A percentile compares a stretch with the other conserved stretches of the same genome.
These are phyloP conservation scores for Avahi laniger DNA, from an alignment of 2,797 vertebrate genomes.

Conservation along the genomic window DNA sequence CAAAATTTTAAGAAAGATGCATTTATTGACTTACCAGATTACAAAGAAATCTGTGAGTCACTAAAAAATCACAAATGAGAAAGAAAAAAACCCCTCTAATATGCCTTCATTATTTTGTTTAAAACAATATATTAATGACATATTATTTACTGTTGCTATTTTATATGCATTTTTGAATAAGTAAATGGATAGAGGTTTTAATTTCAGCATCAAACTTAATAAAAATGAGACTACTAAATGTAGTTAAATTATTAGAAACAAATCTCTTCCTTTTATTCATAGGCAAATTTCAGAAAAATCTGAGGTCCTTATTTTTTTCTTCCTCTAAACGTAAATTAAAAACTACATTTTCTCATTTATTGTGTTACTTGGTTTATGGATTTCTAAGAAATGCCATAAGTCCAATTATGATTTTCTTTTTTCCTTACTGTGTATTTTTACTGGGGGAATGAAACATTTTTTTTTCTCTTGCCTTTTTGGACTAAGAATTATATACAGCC, in stretches of 20 bases:
- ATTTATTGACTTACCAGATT: conserved; percentile 51
- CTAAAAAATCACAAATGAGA: background rate
- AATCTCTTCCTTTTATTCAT: conserved; percentile 30
- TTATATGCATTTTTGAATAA: conserved; percentile 33
- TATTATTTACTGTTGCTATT: background rate
- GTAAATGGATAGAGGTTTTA: conserved; percentile 11
- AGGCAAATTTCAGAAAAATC: background rate
- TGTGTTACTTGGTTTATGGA: conserved; percentile 47
- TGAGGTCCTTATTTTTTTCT: background rate
- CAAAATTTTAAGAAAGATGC: conserved; percentile 45
- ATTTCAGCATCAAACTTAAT: background rate
- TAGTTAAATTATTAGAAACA: conserved; percentile 8
- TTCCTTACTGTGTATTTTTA: conserved; percentile 15
- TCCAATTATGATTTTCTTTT: conserved; percentile 5
- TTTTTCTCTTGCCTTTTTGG: background rate
- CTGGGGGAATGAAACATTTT: background rate
- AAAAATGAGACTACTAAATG: conserved; percentile 21
- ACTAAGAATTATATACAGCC: background rate
- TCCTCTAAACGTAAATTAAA: conserved; percentile 9
- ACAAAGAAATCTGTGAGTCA: background rate
- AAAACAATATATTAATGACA: background rate
- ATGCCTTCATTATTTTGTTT: conserved; percentile 8
- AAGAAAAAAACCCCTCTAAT: background rate
- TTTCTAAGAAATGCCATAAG: conserved; percentile 48
- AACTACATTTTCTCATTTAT: background rate